Conservation (phyloP, 1,140 invertebrate genomes). For the Philopotamus ludificatus region DNA sequence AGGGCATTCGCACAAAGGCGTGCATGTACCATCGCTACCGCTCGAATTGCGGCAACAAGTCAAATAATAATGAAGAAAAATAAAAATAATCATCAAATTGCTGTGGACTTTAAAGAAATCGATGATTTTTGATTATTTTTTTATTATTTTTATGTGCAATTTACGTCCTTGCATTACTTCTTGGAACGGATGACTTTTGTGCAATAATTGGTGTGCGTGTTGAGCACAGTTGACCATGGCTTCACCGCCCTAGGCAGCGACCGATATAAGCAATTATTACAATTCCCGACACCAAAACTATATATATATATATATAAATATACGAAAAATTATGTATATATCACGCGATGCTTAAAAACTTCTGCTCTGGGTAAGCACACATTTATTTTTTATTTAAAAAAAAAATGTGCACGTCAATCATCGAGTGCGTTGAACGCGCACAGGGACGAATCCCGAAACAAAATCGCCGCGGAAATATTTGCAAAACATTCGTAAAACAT, state of each 20-base stretch:
- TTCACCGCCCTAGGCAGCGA: constrained; percentile 10
- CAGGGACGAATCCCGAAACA: neutral
- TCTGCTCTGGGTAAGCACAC: neutral
- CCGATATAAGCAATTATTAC: constrained; percentile 26
- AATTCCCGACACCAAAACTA: constrained; percentile 11
- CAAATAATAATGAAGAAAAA: no score
- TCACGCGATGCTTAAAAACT: constrained; percentile 4
- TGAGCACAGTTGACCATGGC: constrained; percentile 16
- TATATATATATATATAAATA: neutral
- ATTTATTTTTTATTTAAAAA: neutral
- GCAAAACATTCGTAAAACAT: no score
- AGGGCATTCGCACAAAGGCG: constrained; percentile 18
- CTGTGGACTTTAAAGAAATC: no score
- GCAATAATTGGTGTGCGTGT: constrained; percentile 25
- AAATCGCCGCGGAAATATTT: neutral
- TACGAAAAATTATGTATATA: neutral
- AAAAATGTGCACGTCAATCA: neutral
- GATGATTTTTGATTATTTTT: neutral
- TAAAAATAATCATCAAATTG: no score
- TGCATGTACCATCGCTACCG: no score
- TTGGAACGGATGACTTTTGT: constrained; percentile 16
- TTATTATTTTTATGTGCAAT: neutral
- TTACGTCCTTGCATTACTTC: neutral
- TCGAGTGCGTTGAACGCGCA: neutral
- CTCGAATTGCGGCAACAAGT: no score